These are phyloP conservation scores for Drosophila jambulina DNA, from an alignment of 1,140 invertebrate species.

Conservation along the genomic window DNA sequence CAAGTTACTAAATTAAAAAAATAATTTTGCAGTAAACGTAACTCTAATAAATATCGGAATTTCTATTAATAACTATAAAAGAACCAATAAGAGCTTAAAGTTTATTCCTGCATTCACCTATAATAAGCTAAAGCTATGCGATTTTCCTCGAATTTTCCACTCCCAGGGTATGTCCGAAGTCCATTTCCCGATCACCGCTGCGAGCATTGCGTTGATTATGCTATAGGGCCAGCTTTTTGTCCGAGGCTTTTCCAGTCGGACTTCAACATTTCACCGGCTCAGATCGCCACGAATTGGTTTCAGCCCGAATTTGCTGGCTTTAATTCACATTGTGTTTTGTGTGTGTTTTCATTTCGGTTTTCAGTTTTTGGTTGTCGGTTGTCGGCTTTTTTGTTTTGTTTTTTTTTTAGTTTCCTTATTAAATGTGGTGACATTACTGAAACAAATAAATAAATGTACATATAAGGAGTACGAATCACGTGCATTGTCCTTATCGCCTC, in stretches of 20 bases:
- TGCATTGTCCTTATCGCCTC: constrained; percentile 26
- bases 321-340: neutral
- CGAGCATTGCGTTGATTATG: constrained; percentile 18
- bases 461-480: constrained; percentile 26
- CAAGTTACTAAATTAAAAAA: neutral
- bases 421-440: constrained; percentile 18
- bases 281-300: constrained; percentile 38
- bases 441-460: neutral
- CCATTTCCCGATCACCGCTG: neutral
- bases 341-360: neutral
- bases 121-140: neutral
- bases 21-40: neutral
- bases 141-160: neutral
- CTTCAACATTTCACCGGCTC: constrained; percentile 31
- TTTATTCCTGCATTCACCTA: neutral
- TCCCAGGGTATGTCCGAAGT: neutral
- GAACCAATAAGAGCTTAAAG: neutral
- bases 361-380: neutral
- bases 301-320: constrained; percentile 24
- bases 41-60: neutral
- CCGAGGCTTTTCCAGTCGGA: constrained; percentile 41
- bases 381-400: neutral
- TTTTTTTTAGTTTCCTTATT: neutral
- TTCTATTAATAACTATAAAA: no score
- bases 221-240: constrained; percentile 12